Evolutionary conservation across 2,797 vertebrate genomes (phyloP), one percentile per base, ranked within the genome.

Genomic region (Acestrorhynchus altus): DNA sequence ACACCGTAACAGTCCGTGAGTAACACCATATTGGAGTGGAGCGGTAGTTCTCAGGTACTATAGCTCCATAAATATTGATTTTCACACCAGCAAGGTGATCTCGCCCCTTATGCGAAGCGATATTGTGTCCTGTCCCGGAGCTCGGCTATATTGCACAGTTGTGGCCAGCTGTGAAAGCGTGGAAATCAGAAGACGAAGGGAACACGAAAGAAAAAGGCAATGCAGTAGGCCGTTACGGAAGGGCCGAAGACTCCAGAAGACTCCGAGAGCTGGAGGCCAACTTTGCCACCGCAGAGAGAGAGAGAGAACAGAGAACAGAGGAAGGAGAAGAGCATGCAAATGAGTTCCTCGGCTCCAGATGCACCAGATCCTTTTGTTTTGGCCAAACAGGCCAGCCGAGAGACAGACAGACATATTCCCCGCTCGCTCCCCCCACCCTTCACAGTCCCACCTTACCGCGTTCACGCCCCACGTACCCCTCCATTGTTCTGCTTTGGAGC

Each of bases 401-500:
- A 52, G 63, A 52, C 12, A 59, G 18, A 16, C 46, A 46, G 57
- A 56, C 59, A 59, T 65, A 65, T 82, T 63, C 78, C 49, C 63
- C 18, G 57, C 42, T 75, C 49, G 61, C 76, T 42, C 56, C 59
- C 74, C 42, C 79, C 60, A 74, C 59, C 81, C 94, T 64, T 74
- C 39, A 77, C 87, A 95, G 95, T 94, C 95, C 95, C 93, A 96
- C 95, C 93, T 94, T 93, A 94, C 93, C 94, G n/a, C n/a, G 93
- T 95, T 94, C 94, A 95, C 92, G 95, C 94, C 93, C 92, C 94
- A 95, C 92, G 92, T 95, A 94, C 93, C 87, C 84, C 54, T 86
- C 93, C 92, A 96, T 97, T 96, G 96, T 97, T 98, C 95, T 96
- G 95, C 94, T 95, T 95, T 95, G 94, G 95, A 96, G 95, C 93